These are phyloP conservation scores for Cosmopolites sordidus DNA, from an alignment of 2,888 invertebrate species.

Conservation along the genomic window DNA sequence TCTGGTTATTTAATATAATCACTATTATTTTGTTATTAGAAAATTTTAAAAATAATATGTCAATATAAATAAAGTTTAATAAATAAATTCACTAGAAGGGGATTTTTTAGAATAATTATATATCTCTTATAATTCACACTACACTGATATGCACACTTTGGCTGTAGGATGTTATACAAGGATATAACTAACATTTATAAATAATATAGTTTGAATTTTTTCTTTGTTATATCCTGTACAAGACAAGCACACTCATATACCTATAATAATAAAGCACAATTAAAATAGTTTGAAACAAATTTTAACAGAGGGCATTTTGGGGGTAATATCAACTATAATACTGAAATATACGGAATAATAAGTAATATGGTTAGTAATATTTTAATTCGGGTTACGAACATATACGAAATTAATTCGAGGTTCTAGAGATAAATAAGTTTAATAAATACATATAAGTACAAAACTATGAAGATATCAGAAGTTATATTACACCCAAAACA, in stretches of 20 bases:
- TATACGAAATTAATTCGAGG: too few relatives aligned
- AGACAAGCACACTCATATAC: not conserved
- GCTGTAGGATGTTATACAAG: constrained; percentile 2
- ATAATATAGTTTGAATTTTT: not conserved
- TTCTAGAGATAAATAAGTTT: too few relatives aligned
- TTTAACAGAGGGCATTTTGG: too few relatives aligned
- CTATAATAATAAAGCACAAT: not conserved
- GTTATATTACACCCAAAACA: too few relatives aligned
- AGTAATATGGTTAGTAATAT: too few relatives aligned
- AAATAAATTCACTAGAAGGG: constrained; percentile 8
- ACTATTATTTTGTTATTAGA: not conserved
- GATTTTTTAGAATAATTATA: not conserved
- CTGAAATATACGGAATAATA: too few relatives aligned
- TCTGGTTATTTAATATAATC: constrained; percentile 2
- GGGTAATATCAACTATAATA: too few relatives aligned
- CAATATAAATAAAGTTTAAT: constrained; percentile 3
- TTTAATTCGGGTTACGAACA: too few relatives aligned
- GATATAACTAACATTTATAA: not conserved
- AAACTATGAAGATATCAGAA: too few relatives aligned
- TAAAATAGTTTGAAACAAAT: not conserved
- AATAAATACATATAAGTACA: too few relatives aligned
- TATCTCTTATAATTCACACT: constrained; percentile 8
- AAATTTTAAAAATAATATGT: not conserved
- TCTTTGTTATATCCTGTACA: not conserved
- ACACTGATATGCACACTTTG: constrained; percentile 18